Evolutionary conservation across 2,888 invertebrate genomes (phyloP), one percentile per base, ranked within the genome.

Genomic region (Agonopterix subpropinquella): DNA sequence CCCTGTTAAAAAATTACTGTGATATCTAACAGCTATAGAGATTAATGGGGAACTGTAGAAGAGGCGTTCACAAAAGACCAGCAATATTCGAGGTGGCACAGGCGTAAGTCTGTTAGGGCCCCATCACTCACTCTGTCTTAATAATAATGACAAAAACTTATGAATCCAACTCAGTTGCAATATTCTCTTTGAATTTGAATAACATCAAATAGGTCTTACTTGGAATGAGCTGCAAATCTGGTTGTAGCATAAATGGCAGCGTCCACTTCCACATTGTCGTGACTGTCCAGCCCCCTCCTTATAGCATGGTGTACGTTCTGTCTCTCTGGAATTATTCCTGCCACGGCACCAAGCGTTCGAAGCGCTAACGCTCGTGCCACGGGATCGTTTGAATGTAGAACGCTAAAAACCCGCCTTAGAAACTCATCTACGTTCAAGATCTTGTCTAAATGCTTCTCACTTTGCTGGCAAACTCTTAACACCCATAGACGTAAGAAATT

Each of bases 221-320:
- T 96, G 0, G 98, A 98, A 75, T 97, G 95, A 11, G 96, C 95
- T 28, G 98, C 97, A 91, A 98, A 98, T 84, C 95, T 94, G 49
- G 95, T 94, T 44, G 98, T 96, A 36, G 98, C 98, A 89, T 95
- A 96, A 57, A 98, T 97, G 9, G 98, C 98, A 44, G 98, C 98
- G 76, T 97, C 95, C 36, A 98, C 96, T 85, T 99, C 99, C 0
- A 97, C 96, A 57, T 95, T 93, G 75, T 99, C 97, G 78, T 97
- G 96, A 43, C 98, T 98, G 77, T 98, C 98, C 10, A 98, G 83
- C 15, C 96, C 96, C 59, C 95, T 91, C 36, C 98, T 89, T 48
- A 99, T 97, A 53, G 96, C 96, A 68, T 98, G 98, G 77, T 99
- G 98, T 0, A 98, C 96, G 80, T 96, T 96, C 69, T 97, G 96